These are phyloP conservation scores for Clunio marinus DNA, from an alignment of 2,888 invertebrate species.

Conservation along the genomic window DNA sequence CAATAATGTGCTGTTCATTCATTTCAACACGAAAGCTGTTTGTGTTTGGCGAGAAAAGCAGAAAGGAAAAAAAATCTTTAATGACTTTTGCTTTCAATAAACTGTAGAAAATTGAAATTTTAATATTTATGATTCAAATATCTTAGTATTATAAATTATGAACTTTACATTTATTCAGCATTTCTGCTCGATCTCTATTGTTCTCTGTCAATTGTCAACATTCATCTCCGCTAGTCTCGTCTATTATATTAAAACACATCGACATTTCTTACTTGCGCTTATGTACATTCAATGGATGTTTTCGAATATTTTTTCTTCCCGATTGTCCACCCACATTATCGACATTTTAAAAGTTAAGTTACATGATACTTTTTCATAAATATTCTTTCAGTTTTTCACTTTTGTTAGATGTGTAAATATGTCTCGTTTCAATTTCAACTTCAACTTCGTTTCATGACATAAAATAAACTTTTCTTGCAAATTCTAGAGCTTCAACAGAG, in stretches of 20 bases:
- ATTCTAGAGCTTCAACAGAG: background rate
- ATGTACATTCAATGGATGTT: background rate
- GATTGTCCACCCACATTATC: slow-evolving; percentile 36
- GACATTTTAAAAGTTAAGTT: slow-evolving; percentile 18
- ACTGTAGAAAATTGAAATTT: slow-evolving; percentile 20
- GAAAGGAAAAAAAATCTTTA: background rate
- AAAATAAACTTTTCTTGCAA: slow-evolving; percentile 5
- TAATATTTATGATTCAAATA: slow-evolving; percentile 29
- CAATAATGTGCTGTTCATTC: slow-evolving; percentile 33
- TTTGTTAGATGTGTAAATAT: slow-evolving; percentile 36
- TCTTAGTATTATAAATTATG: slow-evolving; percentile 14
- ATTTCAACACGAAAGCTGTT: slow-evolving; percentile 26
- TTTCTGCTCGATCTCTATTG: background rate
- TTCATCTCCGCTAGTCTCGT: slow-evolving; percentile 3
- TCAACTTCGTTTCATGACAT: slow-evolving; percentile 2
- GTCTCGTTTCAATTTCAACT: slow-evolving; percentile 14
- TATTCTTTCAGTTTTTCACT: slow-evolving; percentile 27
- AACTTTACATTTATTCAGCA: slow-evolving; percentile 22
- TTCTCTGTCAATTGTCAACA: slow-evolving; percentile 22
- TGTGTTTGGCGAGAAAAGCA: background rate
- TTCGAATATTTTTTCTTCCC: background rate
- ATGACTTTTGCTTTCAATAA: slow-evolving; percentile 33
- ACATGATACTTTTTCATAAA: slow-evolving; percentile 5
- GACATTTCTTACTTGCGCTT: slow-evolving; percentile 1
- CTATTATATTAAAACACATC: background rate